phyloP scores from a whole-genome alignment of 2,113 vertebrate genomes.

The Recurvirostra avosetta region DNA sequence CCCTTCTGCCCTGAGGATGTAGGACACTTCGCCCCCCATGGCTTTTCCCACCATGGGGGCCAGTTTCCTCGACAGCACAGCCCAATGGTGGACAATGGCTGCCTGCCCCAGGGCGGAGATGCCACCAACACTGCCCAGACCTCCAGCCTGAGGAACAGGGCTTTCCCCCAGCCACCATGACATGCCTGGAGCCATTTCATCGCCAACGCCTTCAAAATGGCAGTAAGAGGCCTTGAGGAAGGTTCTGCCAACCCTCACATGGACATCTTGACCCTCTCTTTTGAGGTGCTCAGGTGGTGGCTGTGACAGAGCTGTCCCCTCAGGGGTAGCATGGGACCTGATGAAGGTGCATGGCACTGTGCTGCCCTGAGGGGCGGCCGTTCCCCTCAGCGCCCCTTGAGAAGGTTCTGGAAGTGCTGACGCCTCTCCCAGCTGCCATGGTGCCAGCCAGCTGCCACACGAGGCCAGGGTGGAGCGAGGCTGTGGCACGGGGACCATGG shows the following conservation, averaged over 20 bases:
- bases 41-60: neutral
- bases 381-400: neutral
- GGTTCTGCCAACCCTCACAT: neutral
- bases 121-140: neutral
- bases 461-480: fast-evolving
- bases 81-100: fast-evolving
- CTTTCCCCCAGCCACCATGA: neutral
- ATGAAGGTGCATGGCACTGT: fast-evolving
- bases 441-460: fast-evolving
- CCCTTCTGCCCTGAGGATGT: neutral
- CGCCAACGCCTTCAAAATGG: neutral
- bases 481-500: fast-evolving
- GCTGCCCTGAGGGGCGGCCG: neutral
- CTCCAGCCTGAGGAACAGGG: neutral
- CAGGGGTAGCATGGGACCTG: neutral
- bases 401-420: neutral
- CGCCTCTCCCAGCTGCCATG: neutral
- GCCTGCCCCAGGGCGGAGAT: fast-evolving
- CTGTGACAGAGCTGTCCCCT: neutral
- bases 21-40: neutral
- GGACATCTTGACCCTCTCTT: neutral
- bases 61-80: neutral
- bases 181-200: neutral
- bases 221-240: neutral
- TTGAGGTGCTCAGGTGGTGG: fast-evolving